A percentile compares a stretch with the other conserved stretches of the same genome.
Conservation (phyloP, 2,888 invertebrate species). For the Rotaria macrura region DNA sequence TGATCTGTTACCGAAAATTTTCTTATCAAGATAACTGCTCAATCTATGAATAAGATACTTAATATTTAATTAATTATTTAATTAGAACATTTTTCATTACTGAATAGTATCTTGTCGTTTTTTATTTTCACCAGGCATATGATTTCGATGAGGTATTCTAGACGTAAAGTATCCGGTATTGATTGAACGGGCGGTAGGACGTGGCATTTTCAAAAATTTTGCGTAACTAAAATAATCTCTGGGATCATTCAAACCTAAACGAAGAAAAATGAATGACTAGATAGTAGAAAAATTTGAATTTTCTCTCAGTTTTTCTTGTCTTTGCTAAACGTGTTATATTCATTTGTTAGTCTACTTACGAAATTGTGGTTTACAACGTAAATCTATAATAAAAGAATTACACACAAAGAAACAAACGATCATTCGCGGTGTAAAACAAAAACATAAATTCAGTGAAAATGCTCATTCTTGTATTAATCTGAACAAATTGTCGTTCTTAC, state of each 20-base stretch:
- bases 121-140: background rate
- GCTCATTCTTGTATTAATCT: no score
- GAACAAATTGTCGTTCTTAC: background rate
- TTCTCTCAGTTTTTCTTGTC: no score
- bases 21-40: background rate
- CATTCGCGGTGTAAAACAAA: background rate
- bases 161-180: background rate
- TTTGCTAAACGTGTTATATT: no score
- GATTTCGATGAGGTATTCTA: background rate
- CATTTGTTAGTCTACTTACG: background rate
- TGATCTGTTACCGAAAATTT: background rate
- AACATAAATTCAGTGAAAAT: no score
- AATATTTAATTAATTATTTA: background rate
- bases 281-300: no score
- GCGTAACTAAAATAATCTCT: background rate
- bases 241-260: background rate
- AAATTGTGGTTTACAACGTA: background rate
- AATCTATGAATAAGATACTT: background rate
- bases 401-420: background rate
- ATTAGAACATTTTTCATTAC: background rate
- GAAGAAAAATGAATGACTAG: background rate
- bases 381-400: background rate
- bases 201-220: background rate
- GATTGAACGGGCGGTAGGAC: background rate
- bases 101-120: background rate